These are phyloP conservation scores for Hemiprocne comata DNA, from an alignment of 2,113 vertebrate species.

Conservation along the genomic window DNA sequence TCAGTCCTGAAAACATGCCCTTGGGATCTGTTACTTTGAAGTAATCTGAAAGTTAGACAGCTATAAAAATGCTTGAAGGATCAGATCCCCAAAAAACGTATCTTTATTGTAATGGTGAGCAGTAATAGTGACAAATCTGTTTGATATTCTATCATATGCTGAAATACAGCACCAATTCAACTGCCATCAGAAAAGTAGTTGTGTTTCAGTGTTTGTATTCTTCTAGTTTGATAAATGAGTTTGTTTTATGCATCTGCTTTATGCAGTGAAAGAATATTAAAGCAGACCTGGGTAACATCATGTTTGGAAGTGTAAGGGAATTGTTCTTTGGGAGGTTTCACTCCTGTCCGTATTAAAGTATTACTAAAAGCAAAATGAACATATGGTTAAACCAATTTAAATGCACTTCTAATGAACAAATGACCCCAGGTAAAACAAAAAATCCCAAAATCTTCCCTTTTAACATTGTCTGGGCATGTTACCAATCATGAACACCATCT, in stretches of 20 bases:
- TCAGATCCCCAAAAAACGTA: background rate
- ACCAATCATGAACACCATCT: background rate
- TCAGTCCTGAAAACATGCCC: slow-evolving; percentile 4
- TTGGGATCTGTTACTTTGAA: slow-evolving; percentile 9
- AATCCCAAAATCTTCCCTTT: background rate
- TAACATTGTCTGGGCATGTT: background rate
- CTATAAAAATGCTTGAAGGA: background rate
- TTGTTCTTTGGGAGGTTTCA: slow-evolving; percentile 3
- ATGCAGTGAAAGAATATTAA: slow-evolving; percentile 53
- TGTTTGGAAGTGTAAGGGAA: background rate
- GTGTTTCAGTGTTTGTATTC: background rate
- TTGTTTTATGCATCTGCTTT: slow-evolving; percentile 58
- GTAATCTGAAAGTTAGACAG: slow-evolving; percentile 5
- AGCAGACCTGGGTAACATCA: slow-evolving; percentile 31
- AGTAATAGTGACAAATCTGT: slow-evolving; percentile 10
- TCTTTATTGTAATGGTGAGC: background rate
- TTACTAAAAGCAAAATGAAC: slow-evolving; percentile 31
- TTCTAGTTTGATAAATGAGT: slow-evolving; percentile 52
- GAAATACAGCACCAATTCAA: slow-evolving; percentile 33
- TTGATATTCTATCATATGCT: slow-evolving; percentile 4
- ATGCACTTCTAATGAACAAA: slow-evolving; percentile 26
- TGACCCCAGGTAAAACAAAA: background rate
- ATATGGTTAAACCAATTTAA: slow-evolving; percentile 15
- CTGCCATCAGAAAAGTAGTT: slow-evolving; percentile 23
- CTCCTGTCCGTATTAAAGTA: background rate